A percentile compares a stretch with the other conserved stretches of the same genome.
phyloP scores from a whole-genome alignment of 2,797 vertebrate species.

The Leptoclinus maculatus region DNA sequence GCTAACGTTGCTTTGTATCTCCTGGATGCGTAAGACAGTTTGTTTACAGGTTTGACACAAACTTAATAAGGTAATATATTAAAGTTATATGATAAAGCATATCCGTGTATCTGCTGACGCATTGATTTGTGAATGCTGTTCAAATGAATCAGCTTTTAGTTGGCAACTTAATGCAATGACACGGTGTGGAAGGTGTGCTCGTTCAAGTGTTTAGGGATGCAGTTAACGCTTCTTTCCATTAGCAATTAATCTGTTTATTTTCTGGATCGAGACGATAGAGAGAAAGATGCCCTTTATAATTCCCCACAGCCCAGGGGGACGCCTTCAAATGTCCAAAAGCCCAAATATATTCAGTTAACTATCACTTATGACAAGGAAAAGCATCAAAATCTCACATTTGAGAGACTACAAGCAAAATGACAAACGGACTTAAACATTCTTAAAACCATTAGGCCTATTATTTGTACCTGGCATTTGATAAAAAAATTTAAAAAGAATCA shows the following conservation, averaged over 20 bases:
- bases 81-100: neutral
- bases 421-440: neutral
- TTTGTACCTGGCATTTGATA: neutral
- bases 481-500: neutral
- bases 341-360: neutral
- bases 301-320: neutral
- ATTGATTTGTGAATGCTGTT: conserved; percentile 14
- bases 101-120: conserved; percentile 8
- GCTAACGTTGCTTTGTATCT: conserved; percentile 9
- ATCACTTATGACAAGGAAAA: neutral
- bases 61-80: conserved; percentile 5
- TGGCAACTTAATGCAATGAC: conserved; percentile 21
- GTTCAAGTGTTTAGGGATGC: neutral
- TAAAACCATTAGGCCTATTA: neutral
- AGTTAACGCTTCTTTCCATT: neutral
- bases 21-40: conserved; percentile 1
- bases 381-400: neutral
- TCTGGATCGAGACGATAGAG: neutral
- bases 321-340: neutral
- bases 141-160: conserved; percentile 15
- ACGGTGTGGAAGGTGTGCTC: neutral
- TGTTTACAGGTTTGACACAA: neutral
- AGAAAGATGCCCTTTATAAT: neutral
- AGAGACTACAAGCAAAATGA: neutral
- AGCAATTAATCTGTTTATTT: neutral